Evolutionary conservation across 2,888 invertebrate genomes (phyloP).

Genomic region (Drosophila tripunctata): DNA sequence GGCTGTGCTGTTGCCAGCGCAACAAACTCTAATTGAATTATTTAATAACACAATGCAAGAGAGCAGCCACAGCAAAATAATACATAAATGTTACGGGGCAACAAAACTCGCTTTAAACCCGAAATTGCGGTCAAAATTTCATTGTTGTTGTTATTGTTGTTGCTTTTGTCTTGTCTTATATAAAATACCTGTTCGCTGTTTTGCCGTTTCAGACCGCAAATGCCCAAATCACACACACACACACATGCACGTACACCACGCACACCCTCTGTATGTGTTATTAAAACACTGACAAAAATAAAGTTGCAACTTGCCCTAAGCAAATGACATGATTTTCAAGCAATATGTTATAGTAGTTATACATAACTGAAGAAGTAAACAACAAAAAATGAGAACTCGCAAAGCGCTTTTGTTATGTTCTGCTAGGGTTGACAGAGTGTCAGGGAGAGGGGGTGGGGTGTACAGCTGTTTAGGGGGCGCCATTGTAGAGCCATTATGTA

Average conservation of each 20-base stretch:
- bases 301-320: conserved; percentile 33
- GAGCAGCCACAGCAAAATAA: conserved; percentile 11
- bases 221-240: conserved; percentile 12
- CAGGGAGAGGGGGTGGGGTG: not conserved
- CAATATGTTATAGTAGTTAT: not conserved
- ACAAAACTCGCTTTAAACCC: conserved; percentile 58
- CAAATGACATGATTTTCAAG: not conserved
- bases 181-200: conserved; percentile 71
- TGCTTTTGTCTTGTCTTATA: conserved; percentile 56
- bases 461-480: not conserved
- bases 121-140: conserved; percentile 61
- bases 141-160: conserved; percentile 3
- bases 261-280: conserved; percentile 1
- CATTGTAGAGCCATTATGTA: not conserved
- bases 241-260: conserved; percentile 3
- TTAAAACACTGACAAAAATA: conserved; percentile 22
- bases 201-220: conserved; percentile 45
- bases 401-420: too few species aligned
- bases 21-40: conserved; percentile 66
- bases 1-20: conserved; percentile 51
- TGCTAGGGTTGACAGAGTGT: too few species aligned
- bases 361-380: conserved; percentile 29
- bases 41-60: conserved; percentile 60
- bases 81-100: conserved; percentile 46
- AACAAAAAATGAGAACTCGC: not conserved